Percentiles rank a stretch among this genome's conserved stretches.
Conservation (phyloP, 2,113 vertebrate genomes). For the Zeus faber region DNA sequence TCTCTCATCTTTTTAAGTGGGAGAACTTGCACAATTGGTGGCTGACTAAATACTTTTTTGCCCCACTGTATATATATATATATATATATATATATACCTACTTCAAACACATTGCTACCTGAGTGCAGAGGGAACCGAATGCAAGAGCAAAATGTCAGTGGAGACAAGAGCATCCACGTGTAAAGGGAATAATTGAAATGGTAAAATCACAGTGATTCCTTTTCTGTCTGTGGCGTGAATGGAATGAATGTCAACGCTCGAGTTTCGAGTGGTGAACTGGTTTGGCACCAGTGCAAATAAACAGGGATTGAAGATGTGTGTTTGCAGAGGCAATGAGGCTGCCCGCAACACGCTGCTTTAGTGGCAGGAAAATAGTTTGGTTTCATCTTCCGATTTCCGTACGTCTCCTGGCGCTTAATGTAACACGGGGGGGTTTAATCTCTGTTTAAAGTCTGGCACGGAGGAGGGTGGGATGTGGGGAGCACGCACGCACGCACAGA, state of each 20-base stretch:
- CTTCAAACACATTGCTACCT: too few relatives aligned
- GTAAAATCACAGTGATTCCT: slow-evolving; percentile 16
- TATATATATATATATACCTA: too few relatives aligned
- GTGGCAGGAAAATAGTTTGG: slow-evolving; percentile 65
- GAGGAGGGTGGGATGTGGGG: slow-evolving; percentile 8
- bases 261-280: slow-evolving; percentile 11
- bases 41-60: too few relatives aligned
- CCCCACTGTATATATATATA: too few relatives aligned
- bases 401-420: slow-evolving; percentile 40
- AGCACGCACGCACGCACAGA: background rate
- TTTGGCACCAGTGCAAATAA: slow-evolving; percentile 30
- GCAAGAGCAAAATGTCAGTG: slow-evolving; percentile 51
- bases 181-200: slow-evolving; percentile 21
- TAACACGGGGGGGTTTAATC: slow-evolving; percentile 60
- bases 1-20: too few relatives aligned
- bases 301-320: slow-evolving; percentile 46
- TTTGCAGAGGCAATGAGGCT: slow-evolving; percentile 52
- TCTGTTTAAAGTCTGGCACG: slow-evolving; percentile 37
- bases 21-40: too few relatives aligned
- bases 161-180: background rate
- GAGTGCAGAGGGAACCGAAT: too few relatives aligned
- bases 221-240: slow-evolving; percentile 22
- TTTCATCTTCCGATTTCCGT: slow-evolving; percentile 59
- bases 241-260: slow-evolving; percentile 40
- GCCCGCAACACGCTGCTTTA: slow-evolving; percentile 15